Evolutionary conservation across 2,888 invertebrate species (phyloP).

Genomic region (Morpho helenor): DNA sequence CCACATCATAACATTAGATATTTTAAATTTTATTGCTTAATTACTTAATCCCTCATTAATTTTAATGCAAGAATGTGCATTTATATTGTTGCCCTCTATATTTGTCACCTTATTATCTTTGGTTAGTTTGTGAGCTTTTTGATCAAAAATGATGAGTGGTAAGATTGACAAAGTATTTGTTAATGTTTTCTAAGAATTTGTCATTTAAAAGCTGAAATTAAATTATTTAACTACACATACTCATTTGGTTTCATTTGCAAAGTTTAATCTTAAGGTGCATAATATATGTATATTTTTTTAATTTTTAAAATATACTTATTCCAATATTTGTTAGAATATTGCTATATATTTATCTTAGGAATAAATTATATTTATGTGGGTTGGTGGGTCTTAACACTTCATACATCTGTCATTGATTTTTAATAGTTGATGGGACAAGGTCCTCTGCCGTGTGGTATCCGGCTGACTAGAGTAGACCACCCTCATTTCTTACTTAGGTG

Average conservation of each 20-base stretch:
- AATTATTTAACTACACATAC: conserved; percentile 17
- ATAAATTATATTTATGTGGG: too few species aligned
- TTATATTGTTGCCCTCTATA: conserved; percentile 1
- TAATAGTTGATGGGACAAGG: too few species aligned
- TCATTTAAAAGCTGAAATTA: conserved; percentile 12
- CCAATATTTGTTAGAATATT: too few species aligned
- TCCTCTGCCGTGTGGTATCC: too few species aligned
- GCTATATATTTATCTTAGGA: background rate
- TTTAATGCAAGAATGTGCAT: conserved; percentile 16
- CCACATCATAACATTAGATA: conserved; percentile 51
- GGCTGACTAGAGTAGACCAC: too few species aligned
- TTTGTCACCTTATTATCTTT: conserved; percentile 2
- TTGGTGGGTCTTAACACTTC: too few species aligned
- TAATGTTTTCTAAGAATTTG: conserved; percentile 2
- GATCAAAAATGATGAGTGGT: conserved; percentile 1
- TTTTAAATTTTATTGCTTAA: conserved; percentile 14
- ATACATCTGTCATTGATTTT: too few species aligned
- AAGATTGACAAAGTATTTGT: conserved; percentile 7
- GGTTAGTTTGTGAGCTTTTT: conserved; percentile 3
- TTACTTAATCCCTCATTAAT: conserved; percentile 16
- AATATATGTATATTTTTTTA: too few species aligned
- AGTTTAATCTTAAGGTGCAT: too few species aligned
- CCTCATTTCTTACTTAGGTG: too few species aligned
- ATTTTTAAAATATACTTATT: too few species aligned
- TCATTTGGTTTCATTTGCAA: conserved; percentile 1